Evolutionary conservation across 2,797 vertebrate species (phyloP), one percentile per base, ranked within the genome.

Genomic region (Chelonia mydas): DNA sequence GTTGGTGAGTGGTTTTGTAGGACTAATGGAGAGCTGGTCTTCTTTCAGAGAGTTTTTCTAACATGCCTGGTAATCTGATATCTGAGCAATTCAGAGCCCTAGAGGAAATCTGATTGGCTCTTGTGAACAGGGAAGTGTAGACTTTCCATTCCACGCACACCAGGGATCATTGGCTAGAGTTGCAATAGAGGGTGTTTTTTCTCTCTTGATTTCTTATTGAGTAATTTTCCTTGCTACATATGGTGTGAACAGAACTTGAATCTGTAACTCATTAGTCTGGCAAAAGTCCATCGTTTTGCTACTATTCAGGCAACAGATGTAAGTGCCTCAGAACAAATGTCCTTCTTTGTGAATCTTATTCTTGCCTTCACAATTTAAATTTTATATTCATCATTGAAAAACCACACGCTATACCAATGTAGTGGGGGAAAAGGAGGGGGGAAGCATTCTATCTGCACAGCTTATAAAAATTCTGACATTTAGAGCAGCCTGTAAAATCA

Each of bases 251-350:
- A 90, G 88, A 95, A 84, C 23, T 93, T 96, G 87, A 92, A 88
- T 90, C 31, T 96, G 47, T 94, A 95, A 87, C 23, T 90, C 82
- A 83, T 93, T 96, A 94, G 25, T 47, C 89, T 97, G 93, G 93
- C 90, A 90, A 81, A 94, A 81, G 47, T 88, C 93, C 83, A 87
- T 90, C 90, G 81, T 97, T 96, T 92, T 83, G 11, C 89, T 94
- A 82, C 86, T 96, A 83, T 90, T 91, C 90, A 97, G 94, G 83
- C 89, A 94, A 91, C 74, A 94, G 83, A 96, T 96, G 59, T 84
- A 72, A 93, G 91, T 93, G 91, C 68, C 65, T 96, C 10, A 51
- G 84, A 96, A 96, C 83, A 95, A 96, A 77, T 88, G 37, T 86
- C 96, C 89, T 95, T 95, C 81, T 78, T 95, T 91, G 59, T 79